A percentile compares a stretch with the other conserved stretches of the same genome.
Evolutionary conservation across 2,797 vertebrate genomes (phyloP).

Genomic region (Sebastes steindachneri): DNA sequence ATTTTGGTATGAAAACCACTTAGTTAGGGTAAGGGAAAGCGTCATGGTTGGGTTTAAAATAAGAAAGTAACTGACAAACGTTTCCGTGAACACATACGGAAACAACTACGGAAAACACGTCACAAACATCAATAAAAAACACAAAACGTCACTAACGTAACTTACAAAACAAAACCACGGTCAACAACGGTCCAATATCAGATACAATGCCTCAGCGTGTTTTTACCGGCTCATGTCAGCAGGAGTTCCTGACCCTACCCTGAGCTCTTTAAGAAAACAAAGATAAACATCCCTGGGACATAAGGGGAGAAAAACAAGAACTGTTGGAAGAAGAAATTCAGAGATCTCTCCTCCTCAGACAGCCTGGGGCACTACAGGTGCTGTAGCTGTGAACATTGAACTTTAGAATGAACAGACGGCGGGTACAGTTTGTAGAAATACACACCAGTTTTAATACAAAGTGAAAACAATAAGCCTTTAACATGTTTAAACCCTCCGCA

Average conservation of each 20-base stretch:
- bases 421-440: background rate
- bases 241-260: background rate
- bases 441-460: background rate
- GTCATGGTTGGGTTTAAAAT: too few species aligned
- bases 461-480: conserved; percentile 3
- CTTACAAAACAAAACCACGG: too few species aligned
- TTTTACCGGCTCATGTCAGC: background rate
- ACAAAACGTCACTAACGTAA: too few species aligned
- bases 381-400: background rate
- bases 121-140: too few species aligned
- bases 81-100: too few species aligned
- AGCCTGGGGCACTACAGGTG: background rate
- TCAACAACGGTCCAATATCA: background rate
- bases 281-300: conserved; percentile 19
- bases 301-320: background rate
- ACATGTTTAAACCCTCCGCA: background rate
- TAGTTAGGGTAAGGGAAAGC: too few species aligned
- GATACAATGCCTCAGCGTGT: background rate
- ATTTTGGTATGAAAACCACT: too few species aligned
- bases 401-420: background rate
- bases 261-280: conserved; percentile 14
- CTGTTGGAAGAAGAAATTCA: background rate
- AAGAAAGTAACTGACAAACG: too few species aligned
- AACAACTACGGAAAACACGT: too few species aligned
- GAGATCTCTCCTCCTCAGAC: background rate